Conservation (phyloP, 2,113 vertebrate genomes). For the Gila orcuttii region DNA sequence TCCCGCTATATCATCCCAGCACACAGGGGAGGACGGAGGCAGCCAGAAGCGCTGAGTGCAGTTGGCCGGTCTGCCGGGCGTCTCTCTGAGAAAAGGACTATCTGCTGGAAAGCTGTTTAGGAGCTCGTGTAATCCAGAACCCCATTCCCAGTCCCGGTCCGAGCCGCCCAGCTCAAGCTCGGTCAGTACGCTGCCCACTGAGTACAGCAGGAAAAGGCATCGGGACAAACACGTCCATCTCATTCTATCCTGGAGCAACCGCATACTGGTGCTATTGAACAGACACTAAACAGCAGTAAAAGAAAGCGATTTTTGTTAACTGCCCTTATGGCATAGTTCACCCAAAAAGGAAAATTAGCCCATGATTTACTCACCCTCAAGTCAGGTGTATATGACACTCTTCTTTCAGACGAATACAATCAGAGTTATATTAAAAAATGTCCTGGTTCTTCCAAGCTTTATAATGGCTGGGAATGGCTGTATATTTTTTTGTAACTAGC, state of each 20-base stretch:
- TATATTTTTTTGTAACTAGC: too few species aligned
- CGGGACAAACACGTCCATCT: slow-evolving; percentile 58
- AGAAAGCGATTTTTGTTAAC: neutral
- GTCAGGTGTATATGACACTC: too few species aligned
- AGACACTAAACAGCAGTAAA: neutral
- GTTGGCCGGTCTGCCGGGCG: slow-evolving; percentile 66
- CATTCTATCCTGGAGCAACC: slow-evolving; percentile 59
- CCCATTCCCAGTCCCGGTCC: slow-evolving; percentile 71
- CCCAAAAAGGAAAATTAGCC: too few species aligned
- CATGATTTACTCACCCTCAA: too few species aligned
- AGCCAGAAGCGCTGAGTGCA: slow-evolving; percentile 78
- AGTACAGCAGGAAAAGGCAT: slow-evolving; percentile 66
- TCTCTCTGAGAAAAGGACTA: slow-evolving; percentile 71
- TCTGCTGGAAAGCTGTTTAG: slow-evolving; percentile 76
- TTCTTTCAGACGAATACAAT: too few species aligned
- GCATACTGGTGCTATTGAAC: slow-evolving; percentile 37
- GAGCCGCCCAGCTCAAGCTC: slow-evolving; percentile 43
- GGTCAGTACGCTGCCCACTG: slow-evolving; percentile 45
- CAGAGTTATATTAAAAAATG: too few species aligned
- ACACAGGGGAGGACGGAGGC: slow-evolving; percentile 69
- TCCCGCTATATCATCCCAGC: slow-evolving; percentile 74
- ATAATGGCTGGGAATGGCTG: too few species aligned
- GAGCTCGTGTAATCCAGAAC: slow-evolving; percentile 74
- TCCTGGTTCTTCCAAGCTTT: too few species aligned
- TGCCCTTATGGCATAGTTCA: neutral